Base-by-base conservation (phyloP, 1,140 invertebrate species). In the Leptonema lineaticorne region DNA sequence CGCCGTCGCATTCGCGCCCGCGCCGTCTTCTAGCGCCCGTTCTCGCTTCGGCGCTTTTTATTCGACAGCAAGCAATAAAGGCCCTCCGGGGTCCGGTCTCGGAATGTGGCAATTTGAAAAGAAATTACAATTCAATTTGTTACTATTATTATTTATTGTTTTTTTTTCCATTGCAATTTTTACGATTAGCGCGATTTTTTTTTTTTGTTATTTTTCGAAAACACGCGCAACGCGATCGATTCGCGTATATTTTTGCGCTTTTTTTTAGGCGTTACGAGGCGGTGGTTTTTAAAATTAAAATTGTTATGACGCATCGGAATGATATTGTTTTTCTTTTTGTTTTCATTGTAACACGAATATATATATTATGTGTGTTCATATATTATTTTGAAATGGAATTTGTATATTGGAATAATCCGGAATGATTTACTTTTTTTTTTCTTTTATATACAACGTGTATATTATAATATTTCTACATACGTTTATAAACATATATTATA, bases 101-200 rank as follows among this genome's bases (percentile, higher is more conserved):
- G 48, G 24, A 53, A 41, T 41, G 48, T 53, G 24, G 48, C 48
- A 53, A 53, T 53, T 53, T 53, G 9, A 26, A 53, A 53, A 14
- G 14, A 8, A 53, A 26, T 26, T 20, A 26, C 20, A 18, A 37
- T 53, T 41, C 16, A 16, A 41, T 41, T 41, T 16, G 16, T 41
- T 41, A 41, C 16, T 41, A 41, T 14, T 41, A 4, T 41, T 41
- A n/a, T n/a, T n/a, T n/a, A n/a, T n/a, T n/a, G n/a, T n/a, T n/a
- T n/a, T n/a, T n/a, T n/a, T n/a, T n/a, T n/a, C n/a, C n/a, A n/a
- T n/a, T n/a, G n/a, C n/a, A n/a, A n/a, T n/a, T n/a, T n/a, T n/a
- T n/a, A n/a, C n/a, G n/a, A n/a, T n/a, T n/a, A n/a, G n/a, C n/a
- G n/a, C n/a, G n/a, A n/a, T n/a, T n/a, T n/a, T n/a, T n/a, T n/a